Base-by-base conservation (phyloP, 2,888 invertebrate genomes). In the Pandemis heparana region DNA sequence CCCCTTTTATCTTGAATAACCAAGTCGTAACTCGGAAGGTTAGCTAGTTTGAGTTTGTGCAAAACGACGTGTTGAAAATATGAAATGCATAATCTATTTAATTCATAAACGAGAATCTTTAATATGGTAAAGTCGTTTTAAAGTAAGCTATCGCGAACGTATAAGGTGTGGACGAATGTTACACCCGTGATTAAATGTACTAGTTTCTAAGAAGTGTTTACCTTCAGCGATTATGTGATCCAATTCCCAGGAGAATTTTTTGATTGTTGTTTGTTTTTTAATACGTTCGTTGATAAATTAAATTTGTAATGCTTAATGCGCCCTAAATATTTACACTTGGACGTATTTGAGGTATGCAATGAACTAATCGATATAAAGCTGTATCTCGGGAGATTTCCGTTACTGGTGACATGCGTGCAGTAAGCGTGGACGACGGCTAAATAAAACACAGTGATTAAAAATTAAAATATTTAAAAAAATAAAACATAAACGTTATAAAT, bases 351-450 rank as follows among this genome's bases (percentile, higher is more conserved):
- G 76, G 71, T 63, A 78, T 77, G 70, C 67, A 72, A 65, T 67
- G 53, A 73, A 70, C 65, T 68, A 72, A 69, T 75, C 68, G 71
- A 76, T 81, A 81, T 81, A 81, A 78, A 78, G 64, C 72, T 74
- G 65, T 64, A 61, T 59, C 68, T 39, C 67, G 51, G 62, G 67
- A 56, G 43, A 60, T 74, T 63, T 74, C 64, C 56, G 66, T 75
- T 75, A 75, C 71, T 76, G 75, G 67, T 74, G 68, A 70, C 38
- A 65, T 18, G 60, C n/a, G 41, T 48, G 56, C 65, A 46, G 32
- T 51, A 60, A 39, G n/a, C 43, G 16, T 16, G 59, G 59, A 39
- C 68, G 60, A 43, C n/a, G 18, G 9, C 38, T 46, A 59, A 70
- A 14, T 70, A 38, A n/a, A 51, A 46, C 23, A 14, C 53, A 39